A percentile compares a stretch with the other conserved stretches of the same genome.
Conservation (phyloP, 2,888 invertebrate genomes). For the Agrotis segetum region DNA sequence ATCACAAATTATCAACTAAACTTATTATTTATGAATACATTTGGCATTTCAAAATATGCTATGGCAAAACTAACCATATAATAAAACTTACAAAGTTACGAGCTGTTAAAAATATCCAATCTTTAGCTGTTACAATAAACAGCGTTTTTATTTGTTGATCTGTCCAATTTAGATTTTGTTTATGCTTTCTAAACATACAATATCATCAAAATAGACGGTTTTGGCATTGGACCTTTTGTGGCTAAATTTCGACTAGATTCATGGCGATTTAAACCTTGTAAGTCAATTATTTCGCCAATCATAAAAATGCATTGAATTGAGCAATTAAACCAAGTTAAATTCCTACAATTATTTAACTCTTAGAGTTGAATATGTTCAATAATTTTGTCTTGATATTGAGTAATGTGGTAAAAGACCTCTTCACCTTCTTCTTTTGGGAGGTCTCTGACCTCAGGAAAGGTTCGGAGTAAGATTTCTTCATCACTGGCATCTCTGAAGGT, state of each 20-base stretch:
- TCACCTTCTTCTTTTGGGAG: constrained; percentile 86
- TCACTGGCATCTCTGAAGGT: constrained; percentile 63
- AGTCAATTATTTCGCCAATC: constrained; percentile 68
- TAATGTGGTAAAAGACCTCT: constrained; percentile 87
- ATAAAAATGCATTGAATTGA: constrained; percentile 87
- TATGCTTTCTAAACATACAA: constrained; percentile 34
- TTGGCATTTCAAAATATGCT: constrained; percentile 48
- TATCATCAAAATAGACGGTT: constrained; percentile 50
- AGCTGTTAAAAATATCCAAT: constrained; percentile 31
- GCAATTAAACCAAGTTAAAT: constrained; percentile 78
- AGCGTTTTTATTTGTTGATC: constrained; percentile 28
- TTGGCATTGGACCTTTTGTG: constrained; percentile 38
- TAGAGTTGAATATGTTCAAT: constrained; percentile 86
- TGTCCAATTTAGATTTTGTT: constrained; percentile 35
- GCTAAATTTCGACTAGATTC: constrained; percentile 72
- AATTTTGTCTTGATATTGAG: constrained; percentile 87
- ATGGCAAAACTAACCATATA: constrained; percentile 32
- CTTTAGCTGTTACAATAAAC: constrained; percentile 14
- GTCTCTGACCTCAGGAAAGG: constrained; percentile 83
- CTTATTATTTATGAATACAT: constrained; percentile 64
- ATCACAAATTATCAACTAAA: constrained; percentile 78
- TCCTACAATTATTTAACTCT: constrained; percentile 77
- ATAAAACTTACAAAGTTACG: constrained; percentile 57
- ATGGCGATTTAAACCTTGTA: constrained; percentile 66
- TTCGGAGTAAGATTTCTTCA: constrained; percentile 84